Evolutionary conservation across 1,140 invertebrate genomes (phyloP), one percentile per base, ranked within the genome.

Genomic region (Pseudomyrmex sp.): DNA sequence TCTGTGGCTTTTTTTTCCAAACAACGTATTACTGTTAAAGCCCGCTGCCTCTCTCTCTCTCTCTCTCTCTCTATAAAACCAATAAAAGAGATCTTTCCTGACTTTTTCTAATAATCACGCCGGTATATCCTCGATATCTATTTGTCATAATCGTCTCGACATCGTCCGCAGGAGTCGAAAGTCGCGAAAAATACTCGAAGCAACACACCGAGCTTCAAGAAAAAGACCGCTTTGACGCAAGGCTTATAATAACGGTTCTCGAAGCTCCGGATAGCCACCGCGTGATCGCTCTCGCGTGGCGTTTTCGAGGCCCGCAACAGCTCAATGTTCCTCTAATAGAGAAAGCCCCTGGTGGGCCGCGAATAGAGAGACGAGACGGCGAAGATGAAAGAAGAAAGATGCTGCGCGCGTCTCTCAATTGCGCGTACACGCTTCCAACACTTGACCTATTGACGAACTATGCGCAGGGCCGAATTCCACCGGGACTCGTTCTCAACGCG

Each of bases 391-490:
- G 86, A 77, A 73, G 63, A 0, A 35, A 35, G 35, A 35, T 7
- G 56, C 65, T 73, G 61, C 59, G 65, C 52, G 65, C 26, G 5
- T 35, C 63, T 79, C 79, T 79, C 87, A 88, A 88, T 88, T 88
- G 76, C 86, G 62, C 65, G 70, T 82, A 86, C 35, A 5, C 54
- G 76, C 52, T 70, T 87, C 76, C 68, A 88, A 7, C 72, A 88
- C 75, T 88, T 87, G 85, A 88, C 87, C 86, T 82, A 82, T 88
- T 87, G 85, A 75, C 86, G 72, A 70, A 85, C 70, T 88, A 82
- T 83, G 84, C 76, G 72, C 85, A 75, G 52, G 56, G 50, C 80
- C 76, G 70, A 87, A 82, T 88, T 87, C 8, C 76, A n/a, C 15
- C 52, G 23, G 12, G 23, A 50, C 62, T 52, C 54, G 18, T 20